Evolutionary conservation across 2,113 vertebrate species (phyloP), one percentile per base, ranked within the genome.

Genomic region (Poeciliopsis occidentalis): DNA sequence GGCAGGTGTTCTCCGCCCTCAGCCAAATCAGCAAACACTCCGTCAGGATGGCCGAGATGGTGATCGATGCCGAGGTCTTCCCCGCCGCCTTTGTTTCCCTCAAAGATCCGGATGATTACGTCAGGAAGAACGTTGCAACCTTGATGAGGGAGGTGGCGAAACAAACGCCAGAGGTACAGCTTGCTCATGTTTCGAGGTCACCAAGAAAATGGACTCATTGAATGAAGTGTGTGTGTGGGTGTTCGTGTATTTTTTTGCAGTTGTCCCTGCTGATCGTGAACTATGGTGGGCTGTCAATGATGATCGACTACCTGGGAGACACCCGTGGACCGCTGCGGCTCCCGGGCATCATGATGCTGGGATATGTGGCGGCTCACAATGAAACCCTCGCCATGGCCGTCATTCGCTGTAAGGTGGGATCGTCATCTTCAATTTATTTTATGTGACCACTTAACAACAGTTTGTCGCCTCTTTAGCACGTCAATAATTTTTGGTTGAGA

Each of bases 71-170:
- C 1, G 97, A 98, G 87, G 94, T 99, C 91, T 98, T 99, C 85
- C 97, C 97, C 2, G 94, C 96, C 47, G 95, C 96, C 3, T 71
- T 99, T 67, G 93, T 90, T 73, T 97, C 95, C 88, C 93, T 99
- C 89, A 95, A 95, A 88, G 96, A 97, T 86, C 95, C 94, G 8
- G 96, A 98, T 75, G 95, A 98, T 87, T 95, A 94, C 0, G 95
- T 97, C 85, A 96, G 94, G 94, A 99, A 98, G 93, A 98, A 97
- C 32, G 94, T 95, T 60, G 93, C 93, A 71, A 96, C 95, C 82
- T 94, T 98, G 94, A 97, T 98, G 93, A 95, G 95, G 91, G 96
- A 99, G 94, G 96, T 98, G 92, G 96, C 94, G 82, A 97, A 97
- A 88, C 96, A 97, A 81, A 95, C 95, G 37, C 96, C 96, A 3